Conservation (phyloP, 1,140 invertebrate species). For the Drosophila baimaii region DNA sequence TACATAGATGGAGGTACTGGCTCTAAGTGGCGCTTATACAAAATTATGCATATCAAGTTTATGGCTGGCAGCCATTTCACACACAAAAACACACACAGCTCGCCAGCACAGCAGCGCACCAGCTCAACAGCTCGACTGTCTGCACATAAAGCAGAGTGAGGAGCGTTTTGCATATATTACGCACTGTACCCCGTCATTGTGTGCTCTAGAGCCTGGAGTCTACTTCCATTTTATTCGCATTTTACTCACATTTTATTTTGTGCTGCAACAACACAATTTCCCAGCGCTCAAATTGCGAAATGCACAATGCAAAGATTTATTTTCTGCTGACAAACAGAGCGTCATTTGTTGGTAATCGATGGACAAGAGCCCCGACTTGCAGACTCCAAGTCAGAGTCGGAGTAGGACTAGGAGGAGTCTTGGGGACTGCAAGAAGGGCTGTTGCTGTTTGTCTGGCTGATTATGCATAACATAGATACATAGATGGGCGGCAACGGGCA, state of each 20-base stretch:
- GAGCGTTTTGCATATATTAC: conserved; percentile 72
- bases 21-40: conserved; percentile 65
- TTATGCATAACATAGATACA: conserved; percentile 37
- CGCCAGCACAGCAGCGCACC: neutral
- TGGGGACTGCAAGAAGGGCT: neutral
- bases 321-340: conserved; percentile 79
- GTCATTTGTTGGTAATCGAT: conserved; percentile 73
- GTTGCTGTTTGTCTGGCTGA: conserved; percentile 60
- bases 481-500: neutral
- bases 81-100: conserved; percentile 26
- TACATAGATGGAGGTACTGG: conserved; percentile 9
- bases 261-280: conserved; percentile 49
- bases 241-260: conserved; percentile 58
- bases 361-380: conserved; percentile 53
- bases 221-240: conserved; percentile 38
- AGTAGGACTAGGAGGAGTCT: neutral
- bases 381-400: neutral
- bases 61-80: conserved; percentile 57
- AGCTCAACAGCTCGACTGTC: conserved; percentile 13
- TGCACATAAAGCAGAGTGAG: conserved; percentile 19
- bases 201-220: conserved; percentile 17
- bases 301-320: conserved; percentile 83
- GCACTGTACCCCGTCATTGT: conserved; percentile 41
- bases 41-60: conserved; percentile 81
- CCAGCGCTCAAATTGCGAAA: conserved; percentile 51